Evolutionary conservation across 1,140 invertebrate genomes (phyloP).

Genomic region (Harlomillsia oculata): DNA sequence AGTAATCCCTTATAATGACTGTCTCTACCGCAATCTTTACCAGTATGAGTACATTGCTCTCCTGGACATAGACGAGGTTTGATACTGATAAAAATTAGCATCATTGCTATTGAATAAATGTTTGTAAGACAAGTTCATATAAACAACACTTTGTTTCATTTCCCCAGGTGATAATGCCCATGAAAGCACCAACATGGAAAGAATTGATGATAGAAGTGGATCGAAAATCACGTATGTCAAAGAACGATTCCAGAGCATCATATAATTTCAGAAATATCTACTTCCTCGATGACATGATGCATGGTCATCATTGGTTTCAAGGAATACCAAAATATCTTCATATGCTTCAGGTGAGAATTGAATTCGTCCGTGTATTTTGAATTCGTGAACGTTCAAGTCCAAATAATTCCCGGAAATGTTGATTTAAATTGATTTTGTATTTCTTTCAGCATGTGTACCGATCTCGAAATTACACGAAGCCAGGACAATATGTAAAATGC

Average conservation of each 20-base stretch:
- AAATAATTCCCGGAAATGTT: too few species aligned
- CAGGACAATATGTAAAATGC: conserved; percentile 85
- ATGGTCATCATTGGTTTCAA: conserved; percentile 69
- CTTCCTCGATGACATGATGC: conserved; percentile 79
- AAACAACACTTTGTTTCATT: too few species aligned
- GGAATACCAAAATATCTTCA: conserved; percentile 82
- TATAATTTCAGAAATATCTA: conserved; percentile 91
- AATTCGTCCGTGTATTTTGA: conserved; percentile 34
- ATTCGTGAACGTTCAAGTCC: too few species aligned
- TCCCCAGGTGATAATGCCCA: conserved; percentile 67
- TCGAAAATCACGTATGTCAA: conserved; percentile 55
- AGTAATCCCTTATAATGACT: conserved; percentile 93
- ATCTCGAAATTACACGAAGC: conserved; percentile 82
- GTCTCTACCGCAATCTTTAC: conserved; percentile 86
- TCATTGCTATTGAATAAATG: not conserved
- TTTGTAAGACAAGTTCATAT: not conserved
- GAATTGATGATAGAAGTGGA: conserved; percentile 64
- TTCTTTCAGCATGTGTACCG: conserved; percentile 73
- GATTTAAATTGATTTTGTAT: too few species aligned
- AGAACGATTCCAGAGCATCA: conserved; percentile 65
- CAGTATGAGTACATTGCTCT: conserved; percentile 80
- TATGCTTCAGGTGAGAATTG: conserved; percentile 52
- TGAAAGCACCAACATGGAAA: conserved; percentile 63
- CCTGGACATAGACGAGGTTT: conserved; percentile 78
- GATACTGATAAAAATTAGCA: too few species aligned